Base-by-base conservation (phyloP, 2,113 vertebrate genomes). In the Solea senegalensis region DNA sequence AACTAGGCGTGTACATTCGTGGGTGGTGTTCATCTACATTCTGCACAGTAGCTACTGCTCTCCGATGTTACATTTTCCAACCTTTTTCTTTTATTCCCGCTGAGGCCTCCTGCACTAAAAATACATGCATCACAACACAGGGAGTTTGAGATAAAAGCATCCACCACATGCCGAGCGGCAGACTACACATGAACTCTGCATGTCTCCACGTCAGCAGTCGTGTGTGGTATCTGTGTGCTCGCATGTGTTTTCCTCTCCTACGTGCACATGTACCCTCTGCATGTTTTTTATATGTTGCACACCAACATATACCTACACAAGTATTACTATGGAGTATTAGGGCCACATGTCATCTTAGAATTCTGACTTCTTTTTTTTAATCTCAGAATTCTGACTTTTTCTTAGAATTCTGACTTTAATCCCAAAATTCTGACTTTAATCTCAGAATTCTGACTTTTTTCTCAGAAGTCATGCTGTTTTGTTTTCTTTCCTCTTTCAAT, bases 71-170 rank as follows among this genome's bases (percentile, higher is more conserved):
- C 55, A 69, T 81, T 66, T 76, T 43, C 21, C 43, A 51, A 28
- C 69, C 51, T 76, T 70, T 65, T 21, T 71, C 50, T 78, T 67
- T 45, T 53, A 72, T 81, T 77, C 75, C 79, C 76, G 45, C 60
- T 50, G 74, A 67, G 67, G 54, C 53, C 41, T 40, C 54, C 3
- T 49, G 65, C 52, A 60, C 73, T 82, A 69, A 77, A 85, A 82
- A 67, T 79, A 76, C 57, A 67, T 43, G 26, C 64, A 52, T 44
- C 5, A 9, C 52, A 12, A 73, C 26, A 2, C 50, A 52, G 80
- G 82, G 72, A 69, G 45, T 50, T 65, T 13, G 14, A 7, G 62
- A 76, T 86, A 80, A 85, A 86, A 86, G 84, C 59, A 64, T 70
- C 44, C 51, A 62, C 39, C 72, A 49, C 67, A 63, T 71, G 72